Conservation (phyloP, 2,888 invertebrate genomes). For the Drosophila engyochracea region DNA sequence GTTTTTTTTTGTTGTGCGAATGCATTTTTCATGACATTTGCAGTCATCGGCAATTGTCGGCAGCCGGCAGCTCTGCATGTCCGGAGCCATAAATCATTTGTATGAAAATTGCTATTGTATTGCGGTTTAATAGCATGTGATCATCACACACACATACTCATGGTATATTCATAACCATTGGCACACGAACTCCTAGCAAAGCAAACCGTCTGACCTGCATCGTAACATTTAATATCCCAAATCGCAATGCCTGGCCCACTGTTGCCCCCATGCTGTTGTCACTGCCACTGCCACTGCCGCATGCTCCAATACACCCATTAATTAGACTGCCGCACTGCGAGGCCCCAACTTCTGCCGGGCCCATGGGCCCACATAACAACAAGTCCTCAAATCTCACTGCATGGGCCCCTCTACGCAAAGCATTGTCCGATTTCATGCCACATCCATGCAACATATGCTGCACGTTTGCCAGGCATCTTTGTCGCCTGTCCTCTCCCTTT, state of each 20-base stretch:
- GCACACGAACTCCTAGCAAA: slow-evolving; percentile 4
- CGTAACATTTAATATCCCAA: slow-evolving; percentile 73
- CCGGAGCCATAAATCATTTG: slow-evolving; percentile 74
- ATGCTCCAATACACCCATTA: slow-evolving; percentile 70
- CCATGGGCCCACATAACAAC: slow-evolving; percentile 6
- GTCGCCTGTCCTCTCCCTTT: slow-evolving; percentile 41
- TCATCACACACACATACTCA: slow-evolving; percentile 56
- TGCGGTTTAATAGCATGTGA: slow-evolving; percentile 80
- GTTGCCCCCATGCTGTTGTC: slow-evolving; percentile 5
- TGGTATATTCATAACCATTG: slow-evolving; percentile 66
- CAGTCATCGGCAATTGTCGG: slow-evolving; percentile 57
- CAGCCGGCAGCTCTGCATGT: slow-evolving; percentile 45
- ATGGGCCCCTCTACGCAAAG: background rate
- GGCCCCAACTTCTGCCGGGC: slow-evolving; percentile 38
- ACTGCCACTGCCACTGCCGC: slow-evolving; percentile 13
- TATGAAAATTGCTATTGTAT: slow-evolving; percentile 79
- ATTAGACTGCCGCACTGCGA: slow-evolving; percentile 75
- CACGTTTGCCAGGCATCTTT: slow-evolving; percentile 61
- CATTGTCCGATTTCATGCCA: slow-evolving; percentile 15
- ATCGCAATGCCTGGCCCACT: slow-evolving; percentile 43
- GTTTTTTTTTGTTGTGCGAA: background rate
- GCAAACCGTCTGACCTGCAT: slow-evolving; percentile 40
- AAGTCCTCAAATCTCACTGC: background rate
- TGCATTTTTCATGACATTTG: slow-evolving; percentile 53
- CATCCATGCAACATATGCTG: slow-evolving; percentile 60